phyloP scores from a whole-genome alignment of 2,797 vertebrate genomes.

The Zalophus californianus region DNA sequence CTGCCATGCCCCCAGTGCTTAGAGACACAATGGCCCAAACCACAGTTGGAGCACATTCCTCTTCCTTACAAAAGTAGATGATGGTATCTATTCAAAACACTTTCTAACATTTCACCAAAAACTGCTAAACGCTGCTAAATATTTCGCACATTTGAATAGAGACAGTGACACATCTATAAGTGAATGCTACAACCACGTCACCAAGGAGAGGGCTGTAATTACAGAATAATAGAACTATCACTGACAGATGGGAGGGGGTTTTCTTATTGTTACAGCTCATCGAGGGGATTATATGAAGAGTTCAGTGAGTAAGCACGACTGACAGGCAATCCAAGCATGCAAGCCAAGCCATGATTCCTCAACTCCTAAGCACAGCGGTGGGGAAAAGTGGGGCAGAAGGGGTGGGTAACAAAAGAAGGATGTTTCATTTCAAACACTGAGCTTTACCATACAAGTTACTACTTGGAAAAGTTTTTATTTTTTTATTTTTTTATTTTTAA shows the following conservation, averaged over 20 bases:
- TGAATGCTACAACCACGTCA: constrained; percentile 52
- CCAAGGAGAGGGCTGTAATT: constrained; percentile 71
- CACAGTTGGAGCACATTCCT: not conserved
- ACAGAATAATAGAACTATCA: constrained; percentile 60
- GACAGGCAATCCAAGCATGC: not conserved
- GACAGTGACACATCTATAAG: constrained; percentile 31
- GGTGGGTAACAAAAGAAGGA: not conserved
- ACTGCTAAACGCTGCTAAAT: constrained; percentile 62
- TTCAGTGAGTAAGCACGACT: not conserved
- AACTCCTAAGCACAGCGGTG: not conserved
- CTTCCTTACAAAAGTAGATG: constrained; percentile 60
- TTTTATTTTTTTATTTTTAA: too few relatives aligned
- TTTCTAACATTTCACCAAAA: constrained; percentile 67
- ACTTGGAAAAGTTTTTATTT: too few relatives aligned
- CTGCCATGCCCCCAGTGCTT: not conserved
- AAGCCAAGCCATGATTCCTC: not conserved
- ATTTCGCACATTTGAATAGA: constrained; percentile 66
- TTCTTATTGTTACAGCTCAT: constrained; percentile 43
- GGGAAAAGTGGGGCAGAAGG: not conserved
- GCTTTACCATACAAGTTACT: not conserved
- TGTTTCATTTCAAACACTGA: not conserved
- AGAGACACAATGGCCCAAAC: constrained; percentile 31
- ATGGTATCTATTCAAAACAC: constrained; percentile 60
- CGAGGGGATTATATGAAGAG: constrained; percentile 22
- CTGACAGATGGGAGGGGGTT: constrained; percentile 53